Evolutionary conservation across 2,888 invertebrate species (phyloP).

Genomic region (Hoplodrina blanda): DNA sequence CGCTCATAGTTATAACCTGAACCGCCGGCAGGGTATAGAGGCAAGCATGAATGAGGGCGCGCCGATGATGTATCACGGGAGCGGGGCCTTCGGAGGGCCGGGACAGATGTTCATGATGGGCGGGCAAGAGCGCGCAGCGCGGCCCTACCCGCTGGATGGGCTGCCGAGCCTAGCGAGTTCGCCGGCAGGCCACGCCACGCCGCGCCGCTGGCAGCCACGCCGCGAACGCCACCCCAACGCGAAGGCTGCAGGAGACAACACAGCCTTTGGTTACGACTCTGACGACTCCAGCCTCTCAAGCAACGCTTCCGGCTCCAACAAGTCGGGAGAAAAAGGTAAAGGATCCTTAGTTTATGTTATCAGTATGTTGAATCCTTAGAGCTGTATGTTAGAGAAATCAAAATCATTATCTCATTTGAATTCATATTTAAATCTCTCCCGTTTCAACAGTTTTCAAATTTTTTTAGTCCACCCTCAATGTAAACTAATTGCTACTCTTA

Average conservation of each 20-base stretch:
- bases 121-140: constrained; percentile 76
- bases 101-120: constrained; percentile 79
- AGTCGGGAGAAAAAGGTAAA: constrained; percentile 85
- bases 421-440: background rate
- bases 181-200: constrained; percentile 71
- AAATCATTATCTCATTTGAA: background rate
- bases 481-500: background rate
- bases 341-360: constrained; percentile 25
- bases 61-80: constrained; percentile 84
- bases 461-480: constrained; percentile 31
- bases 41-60: constrained; percentile 84
- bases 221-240: constrained; percentile 73
- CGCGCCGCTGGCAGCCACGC: constrained; percentile 77
- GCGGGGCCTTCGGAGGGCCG: constrained; percentile 77
- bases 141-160: constrained; percentile 81
- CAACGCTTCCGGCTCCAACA: constrained; percentile 87
- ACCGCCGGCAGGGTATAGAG: constrained; percentile 71
- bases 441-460: background rate
- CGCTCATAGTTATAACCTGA: constrained; percentile 59
- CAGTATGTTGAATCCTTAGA: background rate
- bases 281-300: constrained; percentile 89
- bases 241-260: constrained; percentile 73
- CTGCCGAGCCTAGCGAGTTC: constrained; percentile 73
- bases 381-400: background rate
- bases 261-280: constrained; percentile 86